A percentile compares a stretch with the other conserved stretches of the same genome.
Evolutionary conservation across 2,888 invertebrate species (phyloP).

Genomic region (Parnassius glacialis): DNA sequence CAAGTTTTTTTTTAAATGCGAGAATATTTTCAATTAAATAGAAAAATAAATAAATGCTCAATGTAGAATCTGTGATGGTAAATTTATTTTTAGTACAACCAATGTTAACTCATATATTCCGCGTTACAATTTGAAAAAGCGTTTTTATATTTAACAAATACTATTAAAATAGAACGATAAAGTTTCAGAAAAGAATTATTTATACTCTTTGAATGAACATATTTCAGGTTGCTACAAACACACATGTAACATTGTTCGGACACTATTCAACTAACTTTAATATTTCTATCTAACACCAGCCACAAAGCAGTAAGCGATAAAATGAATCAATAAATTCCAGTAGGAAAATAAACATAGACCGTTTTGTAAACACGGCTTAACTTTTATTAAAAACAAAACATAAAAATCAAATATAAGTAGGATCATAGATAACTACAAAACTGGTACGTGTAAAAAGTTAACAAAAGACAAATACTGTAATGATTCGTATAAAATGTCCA

Average conservation of each 20-base stretch:
- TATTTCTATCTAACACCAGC: conserved; percentile 12
- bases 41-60: conserved; percentile 37
- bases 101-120: background rate
- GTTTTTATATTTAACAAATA: background rate
- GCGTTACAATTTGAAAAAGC: background rate
- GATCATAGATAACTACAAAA: conserved; percentile 20
- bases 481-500: conserved; percentile 23
- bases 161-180: conserved; percentile 5
- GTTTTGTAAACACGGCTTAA: conserved; percentile 23
- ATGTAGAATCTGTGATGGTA: conserved; percentile 15
- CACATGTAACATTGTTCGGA: conserved; percentile 7
- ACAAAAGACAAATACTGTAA: conserved; percentile 17
- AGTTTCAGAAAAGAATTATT: conserved; percentile 4
- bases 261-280: conserved; percentile 11
- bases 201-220: conserved; percentile 1
- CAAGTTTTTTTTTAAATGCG: conserved; percentile 41
- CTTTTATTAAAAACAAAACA: conserved; percentile 24
- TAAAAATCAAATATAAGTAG: conserved; percentile 18
- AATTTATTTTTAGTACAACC: conserved; percentile 2
- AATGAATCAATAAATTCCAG: conserved; percentile 35
- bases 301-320: conserved; percentile 19
- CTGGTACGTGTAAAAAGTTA: conserved; percentile 12
- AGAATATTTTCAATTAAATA: conserved; percentile 26
- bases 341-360: conserved; percentile 22
- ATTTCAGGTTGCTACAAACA: conserved; percentile 5